Base-by-base conservation (phyloP, 2,888 invertebrate genomes). In the Thecocarcelia acutangulata region DNA sequence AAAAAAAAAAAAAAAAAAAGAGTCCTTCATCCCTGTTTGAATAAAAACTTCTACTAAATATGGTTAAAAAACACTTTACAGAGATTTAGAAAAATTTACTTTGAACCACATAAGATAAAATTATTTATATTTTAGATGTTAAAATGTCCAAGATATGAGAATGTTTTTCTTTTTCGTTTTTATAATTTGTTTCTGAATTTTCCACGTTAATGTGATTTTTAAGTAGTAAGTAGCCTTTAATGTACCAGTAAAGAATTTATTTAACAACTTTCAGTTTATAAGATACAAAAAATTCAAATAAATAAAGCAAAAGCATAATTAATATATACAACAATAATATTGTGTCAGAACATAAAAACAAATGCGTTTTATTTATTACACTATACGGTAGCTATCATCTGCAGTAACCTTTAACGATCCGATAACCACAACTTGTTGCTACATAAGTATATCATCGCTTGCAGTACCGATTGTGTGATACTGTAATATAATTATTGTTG, bases 121-220 rank as follows among this genome's bases (percentile, higher is more conserved):
- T n/a, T n/a, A n/a, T 54, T 17, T 44, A 44, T 19, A 19, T 3
- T 54, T 56, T 33, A 48, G 5, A 24, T 59, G 37, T 59, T 33
- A 24, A 70, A 44, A 15, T 63, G 33, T 63, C 44, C 3, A 6
- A 74, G 24, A 58, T n/a, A 17, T 40, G 37, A 19, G 11, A 54
- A 3, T 44, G 13, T 44, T 15, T 2, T 19, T 12, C 13, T 9
- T 33, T 33, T 33, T 33, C 1, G 33, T 3, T 3, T 13, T 40
- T 17, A 42, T 37, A 2, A 40, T 42, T 40, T 56, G 8, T 56
- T 68, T 24, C 21, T 46, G 9, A 75, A 80, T 46, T 76, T 76
- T 83, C 80, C 76, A 76, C 73, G 69, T 83, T 76, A 63, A 76
- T 80, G 83, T 83, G 79, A 83, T 83, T 72, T 80, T 37, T 69